Evolutionary conservation across 2,888 invertebrate genomes (phyloP).

Genomic region (Dryadula phaetusa): DNA sequence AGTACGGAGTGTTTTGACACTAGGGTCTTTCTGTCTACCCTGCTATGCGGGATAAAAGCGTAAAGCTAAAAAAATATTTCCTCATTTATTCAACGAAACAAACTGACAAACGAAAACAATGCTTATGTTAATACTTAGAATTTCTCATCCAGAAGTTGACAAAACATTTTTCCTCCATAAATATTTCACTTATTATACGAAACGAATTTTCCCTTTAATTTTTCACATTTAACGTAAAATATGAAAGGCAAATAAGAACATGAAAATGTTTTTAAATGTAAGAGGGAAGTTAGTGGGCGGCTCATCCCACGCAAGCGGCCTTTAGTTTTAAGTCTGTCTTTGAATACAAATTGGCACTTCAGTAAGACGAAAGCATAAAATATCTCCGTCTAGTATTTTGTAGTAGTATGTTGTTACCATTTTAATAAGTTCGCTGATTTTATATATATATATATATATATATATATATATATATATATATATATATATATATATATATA

Average conservation of each 20-base stretch:
- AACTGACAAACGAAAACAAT: neutral
- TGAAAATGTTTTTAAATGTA: constrained; percentile 24
- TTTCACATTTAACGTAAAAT: neutral
- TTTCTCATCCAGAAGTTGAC: neutral
- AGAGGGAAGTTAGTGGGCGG: constrained; percentile 25
- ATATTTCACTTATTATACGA: neutral
- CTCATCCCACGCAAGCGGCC: constrained; percentile 34
- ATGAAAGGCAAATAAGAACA: constrained; percentile 21
- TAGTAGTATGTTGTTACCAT: neutral
- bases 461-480: too few relatives aligned
- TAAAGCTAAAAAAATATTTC: too few relatives aligned
- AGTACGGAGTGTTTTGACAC: too few relatives aligned
- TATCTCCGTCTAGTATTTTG: constrained; percentile 14
- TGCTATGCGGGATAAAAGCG: too few relatives aligned
- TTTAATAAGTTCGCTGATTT: neutral
- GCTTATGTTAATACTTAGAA: neutral
- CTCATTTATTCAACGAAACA: neutral
- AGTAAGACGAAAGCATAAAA: constrained; percentile 22
- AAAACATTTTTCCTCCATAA: neutral
- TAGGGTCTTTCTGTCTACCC: too few relatives aligned
- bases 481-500: too few relatives aligned
- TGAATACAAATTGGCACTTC: constrained; percentile 41
- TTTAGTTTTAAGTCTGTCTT: constrained; percentile 34
- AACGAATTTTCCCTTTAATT: neutral
- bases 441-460: neutral